Base-by-base conservation (phyloP, 2,797 vertebrate genomes). In the Alcedo atthis region DNA sequence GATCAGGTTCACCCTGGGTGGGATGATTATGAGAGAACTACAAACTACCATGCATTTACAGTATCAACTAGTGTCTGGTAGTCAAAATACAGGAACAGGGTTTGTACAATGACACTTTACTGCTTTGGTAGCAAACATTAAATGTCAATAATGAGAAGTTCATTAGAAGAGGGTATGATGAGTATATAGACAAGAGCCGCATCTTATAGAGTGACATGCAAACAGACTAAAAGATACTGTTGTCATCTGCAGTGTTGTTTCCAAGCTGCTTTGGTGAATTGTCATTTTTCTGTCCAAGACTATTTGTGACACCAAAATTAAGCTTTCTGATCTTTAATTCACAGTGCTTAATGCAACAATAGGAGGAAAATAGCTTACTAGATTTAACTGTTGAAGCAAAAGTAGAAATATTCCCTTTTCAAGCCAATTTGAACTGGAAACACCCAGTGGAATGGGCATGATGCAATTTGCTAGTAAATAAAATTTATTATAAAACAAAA, bases 41-140 rank as follows among this genome's bases (percentile, higher is more conserved):
- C 37, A 87, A 87, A 51, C 20, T 30, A 8, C 12, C 15, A 8
- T 30, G 15, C 0, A 0, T 54, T 75, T 48, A 4, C 8, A 61
- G 53, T 51, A 67, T 55, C 24, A 55, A 13, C 4, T 90, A 83
- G 28, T 51, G 28, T 26, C 40, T 12, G 11, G 8, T 33, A 61
- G 13, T 11, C 3, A 2, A 77, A 82, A 61, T 28, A 69, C 37
- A 89, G 61, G 21, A 85, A 22, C 8, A 54, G 28, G 5, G 5
- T 70, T 82, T 81, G 13, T 69, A 40, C 32, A 54, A 24, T 9
- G 40, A 15, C 15, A 28, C 4, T 49, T 59, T 21, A 58, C 17
- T 32, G 8, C 8, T 77, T 55, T 51, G 12, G 22, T 40, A 57
- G 9, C 5, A 67, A 6, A 49, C n/a, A 55, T 81, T 55, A 67